Base-by-base conservation (phyloP, 2,888 invertebrate species). In the Xylota segnis region DNA sequence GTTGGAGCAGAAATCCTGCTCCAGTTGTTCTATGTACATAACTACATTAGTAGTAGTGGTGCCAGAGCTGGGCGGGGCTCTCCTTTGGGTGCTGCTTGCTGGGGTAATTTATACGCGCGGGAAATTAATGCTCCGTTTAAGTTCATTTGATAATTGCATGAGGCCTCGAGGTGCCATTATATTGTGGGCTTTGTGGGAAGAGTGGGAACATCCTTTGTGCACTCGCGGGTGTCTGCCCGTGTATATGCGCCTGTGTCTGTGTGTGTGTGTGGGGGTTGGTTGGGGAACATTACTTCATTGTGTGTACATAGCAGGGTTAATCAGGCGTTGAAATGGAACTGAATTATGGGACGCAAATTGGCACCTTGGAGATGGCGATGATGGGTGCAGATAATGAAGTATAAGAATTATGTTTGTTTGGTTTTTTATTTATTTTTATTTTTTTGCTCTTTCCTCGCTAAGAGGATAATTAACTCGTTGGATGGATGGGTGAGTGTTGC, bases 111-210 rank as follows among this genome's bases (percentile, higher is more conserved):
- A 89, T 89, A 88, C 88, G 89, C 89, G 79, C 88, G 89, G 89
- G 88, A 89, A 88, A 89, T 89, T 89, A 89, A 89, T 89, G 88
- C 89, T 88, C 89, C 89, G 89, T 92, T 91, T 90, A 90, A 89
- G 90, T 91, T 91, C 92, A 92, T 92, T 92, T 92, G 91, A 91
- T 92, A 92, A 92, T 92, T 92, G 91, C 90, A 91, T 90, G 91
- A 91, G 91, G 89, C 92, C 91, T 92, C 87, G 88, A 92, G 92
- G 91, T 90, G 89, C 91, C 89, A 91, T 92, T 90, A 89, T 88
- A 43, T 76, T 74, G 75, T 81, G 66, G 71, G 79, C 84, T 83
- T 87, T 78, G 79, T 87, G 87, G 88, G 76, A 88, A 76, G 76
- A 76, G 70, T 87, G 86, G 75, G 65, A 58, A 75, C 76, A 77